Conservation (phyloP, 2,888 invertebrate species). For the Gnatocerus cornutus region DNA sequence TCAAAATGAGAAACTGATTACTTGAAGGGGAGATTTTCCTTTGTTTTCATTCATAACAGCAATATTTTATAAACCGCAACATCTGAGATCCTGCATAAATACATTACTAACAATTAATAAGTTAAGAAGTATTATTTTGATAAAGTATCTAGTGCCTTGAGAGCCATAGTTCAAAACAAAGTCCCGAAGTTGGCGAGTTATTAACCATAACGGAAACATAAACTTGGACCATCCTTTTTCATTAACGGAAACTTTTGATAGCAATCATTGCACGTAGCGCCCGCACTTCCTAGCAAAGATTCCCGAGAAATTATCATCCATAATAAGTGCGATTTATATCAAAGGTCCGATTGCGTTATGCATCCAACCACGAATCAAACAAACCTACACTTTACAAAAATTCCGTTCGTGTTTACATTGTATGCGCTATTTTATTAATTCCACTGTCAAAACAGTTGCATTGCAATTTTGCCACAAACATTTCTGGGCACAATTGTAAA, state of each 20-base stretch:
- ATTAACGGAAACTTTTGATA: slow-evolving; percentile 63
- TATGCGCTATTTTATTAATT: slow-evolving; percentile 36
- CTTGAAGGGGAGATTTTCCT: slow-evolving; percentile 26
- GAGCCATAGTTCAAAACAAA: slow-evolving; percentile 63
- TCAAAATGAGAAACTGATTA: slow-evolving; percentile 40
- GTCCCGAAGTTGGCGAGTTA: slow-evolving; percentile 63
- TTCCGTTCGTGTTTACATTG: slow-evolving; percentile 8
- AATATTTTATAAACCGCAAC: slow-evolving; percentile 54
- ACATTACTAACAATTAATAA: slow-evolving; percentile 66
- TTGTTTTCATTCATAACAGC: slow-evolving; percentile 32
- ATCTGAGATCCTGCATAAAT: slow-evolving; percentile 60
- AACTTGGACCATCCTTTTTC: slow-evolving; percentile 68
- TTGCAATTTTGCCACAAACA: slow-evolving; percentile 40
- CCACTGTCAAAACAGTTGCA: slow-evolving; percentile 33
- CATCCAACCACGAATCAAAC: not conserved
- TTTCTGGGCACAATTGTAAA: slow-evolving; percentile 41
- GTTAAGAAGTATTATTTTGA: slow-evolving; percentile 67
- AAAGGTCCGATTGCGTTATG: slow-evolving; percentile 13
- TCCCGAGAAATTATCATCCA: slow-evolving; percentile 23
- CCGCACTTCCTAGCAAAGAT: slow-evolving; percentile 15
- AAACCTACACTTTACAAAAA: slow-evolving; percentile 11
- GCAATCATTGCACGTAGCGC: slow-evolving; percentile 57
- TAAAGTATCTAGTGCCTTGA: slow-evolving; percentile 62
- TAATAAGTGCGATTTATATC: slow-evolving; percentile 34
- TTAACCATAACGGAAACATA: slow-evolving; percentile 67